Evolutionary conservation across 2,888 invertebrate genomes (phyloP), one percentile per base, ranked within the genome.

Genomic region (Pyrochroa serraticornis): DNA sequence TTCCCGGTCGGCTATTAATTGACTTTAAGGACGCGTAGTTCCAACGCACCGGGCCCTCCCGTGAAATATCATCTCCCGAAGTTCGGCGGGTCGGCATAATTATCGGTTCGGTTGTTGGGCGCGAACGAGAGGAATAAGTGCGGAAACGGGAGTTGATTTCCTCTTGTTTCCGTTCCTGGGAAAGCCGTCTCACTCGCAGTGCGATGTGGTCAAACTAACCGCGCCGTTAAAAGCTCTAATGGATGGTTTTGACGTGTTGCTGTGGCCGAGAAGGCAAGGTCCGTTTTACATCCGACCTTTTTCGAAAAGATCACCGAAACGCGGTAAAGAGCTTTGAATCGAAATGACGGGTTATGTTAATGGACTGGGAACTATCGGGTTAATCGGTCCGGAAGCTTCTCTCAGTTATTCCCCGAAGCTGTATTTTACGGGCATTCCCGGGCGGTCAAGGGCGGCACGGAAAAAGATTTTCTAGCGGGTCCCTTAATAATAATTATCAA

Each of bases 81-180:
- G 54, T 55, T 48, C 32, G 36, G 49, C n/a, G 43, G 32, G 44
- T 37, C 12, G 39, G 48, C 42, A 43, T 55, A 55, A 55, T 58
- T 58, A 58, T 52, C 58, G 43, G 36, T 9, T 7, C 13, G 34
- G 39, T 42, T 42, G 44, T 57, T 32, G 33, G 31, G 41, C 37
- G 57, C 43, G 44, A 39, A 39, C 46, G 44, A 10, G 32, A 34
- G 42, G 42, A 58, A 56, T 50, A 56, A 58, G 44, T 58, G 53
- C 65, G 68, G 67, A 67, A 66, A 69, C 66, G 63, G 49, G 69
- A 68, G 65, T 67, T 69, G 70, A 71, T 71, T 72, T 72, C 70
- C 69, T 67, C 67, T n/a, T 62, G 69, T 69, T 71, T 71, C 71
- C 70, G 67, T 61, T 66, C 62, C 51, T 52, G 39, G 37, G 2